Base-by-base conservation (phyloP, 2,113 vertebrate genomes). In the Mugil cephalus region DNA sequence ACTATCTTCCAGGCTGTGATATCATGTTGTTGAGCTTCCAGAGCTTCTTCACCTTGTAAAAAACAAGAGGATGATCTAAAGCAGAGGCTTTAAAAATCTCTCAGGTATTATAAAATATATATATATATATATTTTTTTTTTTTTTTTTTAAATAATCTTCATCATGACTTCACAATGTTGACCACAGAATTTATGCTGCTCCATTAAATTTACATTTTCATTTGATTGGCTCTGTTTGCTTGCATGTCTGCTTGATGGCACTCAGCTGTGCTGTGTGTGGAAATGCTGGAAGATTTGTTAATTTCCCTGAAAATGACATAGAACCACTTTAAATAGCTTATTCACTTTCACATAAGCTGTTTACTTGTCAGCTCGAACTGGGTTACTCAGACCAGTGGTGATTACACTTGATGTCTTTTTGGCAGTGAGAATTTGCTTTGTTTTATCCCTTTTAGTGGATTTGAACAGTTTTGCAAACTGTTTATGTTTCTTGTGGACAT, bases 381-480 rank as follows among this genome's bases (percentile, higher is more conserved):
- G 24, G 24, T 45, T 46, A 6, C 18, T 30, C 19, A 38, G n/a
- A n/a, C 14, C 18, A 9, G 4, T 34, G 38, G 6, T 24, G 4
- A 39, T 63, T 54, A 30, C 10, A 13, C 38, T 30, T 36, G 55
- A 46, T 1, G 1, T 14, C 10, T 54, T 59, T 42, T 50, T 70
- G 34, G 35, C 35, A 47, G 1, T 1, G 17, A 38, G 30, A n/a
- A 1, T 51, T 59, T 9, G 6, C 55, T 50, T 50, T 24, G n/a
- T 56, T 47, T 19, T 10, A n/a, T 40, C 19, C 12, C 15, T 39
- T 34, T 56, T 21, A n/a, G 30, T n/a, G 11, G 17, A 45, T 62
- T 21, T 15, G 30, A 45, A 62, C 10, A 10, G 15, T 42, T 38
- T 45, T 43, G n/a, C 36, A 70, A 34, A 70, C 21, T 42, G 35